These are phyloP conservation scores for Rhagoletis zephyria DNA, from an alignment of 1,140 invertebrate species.

Conservation along the genomic window DNA sequence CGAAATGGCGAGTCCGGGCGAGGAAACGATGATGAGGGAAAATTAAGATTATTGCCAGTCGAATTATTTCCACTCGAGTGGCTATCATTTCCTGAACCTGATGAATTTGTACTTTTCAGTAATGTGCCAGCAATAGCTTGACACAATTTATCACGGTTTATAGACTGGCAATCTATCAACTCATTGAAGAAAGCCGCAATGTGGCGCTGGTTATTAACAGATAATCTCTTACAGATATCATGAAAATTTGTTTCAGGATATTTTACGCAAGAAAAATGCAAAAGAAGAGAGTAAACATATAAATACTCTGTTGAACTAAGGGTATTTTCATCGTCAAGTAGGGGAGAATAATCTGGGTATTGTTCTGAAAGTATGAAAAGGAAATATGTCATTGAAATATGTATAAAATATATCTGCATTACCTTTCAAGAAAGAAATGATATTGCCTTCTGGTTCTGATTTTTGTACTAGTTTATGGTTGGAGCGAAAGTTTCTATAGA, in stretches of 20 bases:
- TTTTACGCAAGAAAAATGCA: slow-evolving; percentile 68
- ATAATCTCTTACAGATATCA: slow-evolving; percentile 62
- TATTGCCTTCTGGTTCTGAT: background rate
- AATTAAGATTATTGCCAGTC: background rate
- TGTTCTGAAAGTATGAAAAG: slow-evolving; percentile 58
- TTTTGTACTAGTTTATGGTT: slow-evolving; percentile 55
- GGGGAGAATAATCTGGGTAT: slow-evolving; percentile 63
- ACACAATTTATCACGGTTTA: slow-evolving; percentile 59
- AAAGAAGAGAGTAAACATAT: slow-evolving; percentile 64
- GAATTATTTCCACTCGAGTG: slow-evolving; percentile 44
- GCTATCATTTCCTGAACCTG: slow-evolving; percentile 1
- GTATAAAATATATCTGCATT: background rate
- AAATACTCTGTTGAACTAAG: slow-evolving; percentile 61
- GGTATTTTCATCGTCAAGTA: slow-evolving; percentile 56
- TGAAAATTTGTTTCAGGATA: slow-evolving; percentile 63
- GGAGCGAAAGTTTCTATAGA: slow-evolving; percentile 60
- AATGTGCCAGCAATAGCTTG: slow-evolving; percentile 60
- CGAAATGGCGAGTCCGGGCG: slow-evolving; percentile 43
- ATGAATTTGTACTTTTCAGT: slow-evolving; percentile 14
- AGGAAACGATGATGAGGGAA: slow-evolving; percentile 3
- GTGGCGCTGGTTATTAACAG: slow-evolving; percentile 58
- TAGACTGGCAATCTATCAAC: slow-evolving; percentile 55
- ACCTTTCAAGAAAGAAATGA: slow-evolving; percentile 57
- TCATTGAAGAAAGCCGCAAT: slow-evolving; percentile 64
- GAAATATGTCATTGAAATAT: background rate